Evolutionary conservation across 2,797 vertebrate genomes (phyloP).

Genomic region (Botia kubotai): DNA sequence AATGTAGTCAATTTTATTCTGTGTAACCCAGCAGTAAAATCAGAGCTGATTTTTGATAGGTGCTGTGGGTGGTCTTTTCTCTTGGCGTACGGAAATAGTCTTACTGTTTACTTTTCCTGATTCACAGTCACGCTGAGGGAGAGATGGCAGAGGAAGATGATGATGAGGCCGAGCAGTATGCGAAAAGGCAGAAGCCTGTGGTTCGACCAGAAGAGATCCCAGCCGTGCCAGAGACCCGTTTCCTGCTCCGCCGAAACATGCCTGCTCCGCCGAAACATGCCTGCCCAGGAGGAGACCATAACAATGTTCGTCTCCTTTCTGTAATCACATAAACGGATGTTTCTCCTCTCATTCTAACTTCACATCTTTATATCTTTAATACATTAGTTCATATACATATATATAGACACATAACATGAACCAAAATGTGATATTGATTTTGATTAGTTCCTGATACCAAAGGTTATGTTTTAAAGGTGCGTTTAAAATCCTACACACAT

Average conservation of each 20-base stretch:
- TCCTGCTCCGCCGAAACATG: conserved; percentile 90
- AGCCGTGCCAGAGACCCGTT: conserved; percentile 96
- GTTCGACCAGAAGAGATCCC: conserved; percentile 97
- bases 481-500: neutral
- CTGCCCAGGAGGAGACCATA: conserved; percentile 77
- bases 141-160: conserved; percentile 74
- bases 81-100: neutral
- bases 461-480: neutral
- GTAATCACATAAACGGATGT: conserved; percentile 10
- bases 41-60: neutral
- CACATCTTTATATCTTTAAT: neutral
- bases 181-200: conserved; percentile 91
- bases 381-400: neutral
- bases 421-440: too few relatives aligned
- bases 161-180: conserved; percentile 75
- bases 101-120: conserved; percentile 27
- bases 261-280: conserved; percentile 89
- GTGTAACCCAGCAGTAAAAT: neutral
- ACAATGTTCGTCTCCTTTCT: conserved; percentile 80
- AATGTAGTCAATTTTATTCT: neutral
- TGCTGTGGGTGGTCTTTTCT: neutral
- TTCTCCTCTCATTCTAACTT: neutral
- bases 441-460: neutral
- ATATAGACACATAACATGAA: too few relatives aligned
- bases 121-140: conserved; percentile 75